Evolutionary conservation across 2,888 invertebrate species (phyloP).

Genomic region (Uropetala carovei): DNA sequence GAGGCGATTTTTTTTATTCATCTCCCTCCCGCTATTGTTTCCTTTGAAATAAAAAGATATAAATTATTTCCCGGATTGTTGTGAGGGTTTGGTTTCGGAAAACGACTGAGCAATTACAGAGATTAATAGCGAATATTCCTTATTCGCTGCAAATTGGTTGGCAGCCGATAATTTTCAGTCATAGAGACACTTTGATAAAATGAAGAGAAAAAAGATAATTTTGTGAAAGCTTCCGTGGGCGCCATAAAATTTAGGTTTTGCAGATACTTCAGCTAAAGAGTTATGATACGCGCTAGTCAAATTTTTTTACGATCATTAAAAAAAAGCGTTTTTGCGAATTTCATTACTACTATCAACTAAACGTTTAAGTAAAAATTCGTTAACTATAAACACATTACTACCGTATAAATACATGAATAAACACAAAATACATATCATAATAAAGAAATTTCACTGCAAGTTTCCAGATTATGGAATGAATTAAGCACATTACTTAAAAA

Average conservation of each 20-base stretch:
- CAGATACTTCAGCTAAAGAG: no score
- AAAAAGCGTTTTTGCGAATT: not conserved
- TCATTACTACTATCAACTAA: no score
- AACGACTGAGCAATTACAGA: not conserved
- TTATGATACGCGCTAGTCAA: not conserved
- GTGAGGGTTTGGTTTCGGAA: not conserved
- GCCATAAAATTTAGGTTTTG: no score
- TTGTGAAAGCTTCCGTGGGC: no score
- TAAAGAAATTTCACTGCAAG: not conserved
- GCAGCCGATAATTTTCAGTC: not conserved
- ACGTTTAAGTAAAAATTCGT: no score
- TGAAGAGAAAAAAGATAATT: not conserved
- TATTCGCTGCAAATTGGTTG: not conserved
- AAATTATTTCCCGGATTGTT: not conserved
- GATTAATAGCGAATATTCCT: not conserved
- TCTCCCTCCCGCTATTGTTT: not conserved
- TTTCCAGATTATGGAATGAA: no score
- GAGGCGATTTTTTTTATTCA: not conserved
- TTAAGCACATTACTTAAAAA: no score
- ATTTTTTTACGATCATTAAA: not conserved
- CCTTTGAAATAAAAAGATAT: conserved; percentile 18
- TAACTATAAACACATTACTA: no score
- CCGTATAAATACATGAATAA: not conserved
- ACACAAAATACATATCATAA: not conserved
- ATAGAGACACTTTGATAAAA: not conserved